Base-by-base conservation (phyloP, 2,797 vertebrate species). In the Phyllotis vaccarum region DNA sequence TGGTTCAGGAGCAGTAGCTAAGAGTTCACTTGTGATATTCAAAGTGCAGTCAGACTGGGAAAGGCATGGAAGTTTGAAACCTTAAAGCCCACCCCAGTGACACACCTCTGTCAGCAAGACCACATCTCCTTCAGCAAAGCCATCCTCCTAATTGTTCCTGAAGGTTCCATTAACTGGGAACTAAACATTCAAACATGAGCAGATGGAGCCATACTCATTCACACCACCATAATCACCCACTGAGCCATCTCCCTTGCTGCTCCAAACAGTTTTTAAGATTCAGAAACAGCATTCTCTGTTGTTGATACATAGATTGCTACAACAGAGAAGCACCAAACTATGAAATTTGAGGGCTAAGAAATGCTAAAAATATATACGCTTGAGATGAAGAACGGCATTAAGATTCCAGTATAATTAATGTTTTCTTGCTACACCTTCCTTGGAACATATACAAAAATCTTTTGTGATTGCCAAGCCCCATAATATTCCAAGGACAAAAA, bases 401-500 rank as follows among this genome's bases (percentile, higher is more conserved):
- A 27, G 29, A 76, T 31, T 85, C 58, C n/a, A 78, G 49, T 78
- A 70, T 29, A 64, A 58, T 82, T 75, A 54, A 60, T 49, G 6
- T 72, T 94, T 87, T n/a, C 60, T 89, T 89, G 29, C 12, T 95
- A 80, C 80, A 60, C 52, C 62, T 79, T 13, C 16, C 83, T 54
- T 93, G 86, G 74, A 62, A 90, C 29, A 60, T 2, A 49, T 62
- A 52, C n/a, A 68, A 64, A 72, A 81, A 43, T 37, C 13, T 88
- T 83, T 82, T 17, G 49, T 74, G 75, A 88, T 72, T 78, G 60
- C 91, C 5, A 43, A 92, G 17, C 9, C 10, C 58, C 43, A 83
- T 72, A 46, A 85, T 92, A 76, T 40, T 92, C n/a, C 72, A 93
- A 74, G 58, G 24, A 88, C n/a, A 22, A 54, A 92, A 87, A 24